Base-by-base conservation (phyloP, 2,888 invertebrate genomes). In the Sipha maydis region DNA sequence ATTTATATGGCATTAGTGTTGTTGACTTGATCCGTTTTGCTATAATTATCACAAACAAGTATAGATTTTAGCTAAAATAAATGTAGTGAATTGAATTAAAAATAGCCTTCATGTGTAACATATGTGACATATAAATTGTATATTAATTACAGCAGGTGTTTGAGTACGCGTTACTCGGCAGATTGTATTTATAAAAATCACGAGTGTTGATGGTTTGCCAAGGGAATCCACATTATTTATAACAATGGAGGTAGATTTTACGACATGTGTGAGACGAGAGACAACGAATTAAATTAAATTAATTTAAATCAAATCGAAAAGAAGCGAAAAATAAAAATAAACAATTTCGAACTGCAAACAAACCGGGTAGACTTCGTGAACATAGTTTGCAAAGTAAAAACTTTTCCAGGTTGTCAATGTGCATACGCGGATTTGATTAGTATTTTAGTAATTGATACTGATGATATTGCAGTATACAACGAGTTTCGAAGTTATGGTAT, bases 141-240 rank as follows among this genome's bases (percentile, higher is more conserved):
- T 78, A 78, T 73, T 73, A 83, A 83, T 73, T 83, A 73, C 71
- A 83, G 71, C 83, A 73, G 83, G 83, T 83, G 83, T 54, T 54
- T 34, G 17, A 54, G 8, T 78, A 17, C 28, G 8, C 67, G 7
- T 76, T 48, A 28, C n/a, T 17, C n/a, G 25, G 14, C 69, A 7
- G 82, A 82, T 48, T 69, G 41, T 69, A 82, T 69, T 41, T 69
- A 69, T 82, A 73, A 73, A 83, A 73, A 54, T 19, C 5, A 54
- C 56, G 73, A 54, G 54, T 31, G 14, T 73, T 83, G 83, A 83
- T 31, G 56, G 19, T 38, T 83, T 83, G 83, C 83, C 83, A 83
- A 83, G 34, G n/a, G 56, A 34, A 56, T 83, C 41, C 54, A 31
- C 34, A 21, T 25, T 73, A 54, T 73, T 83, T 83, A 73, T 83